phyloP scores from a whole-genome alignment of 2,797 vertebrate genomes.

The Sebastes diaconus region DNA sequence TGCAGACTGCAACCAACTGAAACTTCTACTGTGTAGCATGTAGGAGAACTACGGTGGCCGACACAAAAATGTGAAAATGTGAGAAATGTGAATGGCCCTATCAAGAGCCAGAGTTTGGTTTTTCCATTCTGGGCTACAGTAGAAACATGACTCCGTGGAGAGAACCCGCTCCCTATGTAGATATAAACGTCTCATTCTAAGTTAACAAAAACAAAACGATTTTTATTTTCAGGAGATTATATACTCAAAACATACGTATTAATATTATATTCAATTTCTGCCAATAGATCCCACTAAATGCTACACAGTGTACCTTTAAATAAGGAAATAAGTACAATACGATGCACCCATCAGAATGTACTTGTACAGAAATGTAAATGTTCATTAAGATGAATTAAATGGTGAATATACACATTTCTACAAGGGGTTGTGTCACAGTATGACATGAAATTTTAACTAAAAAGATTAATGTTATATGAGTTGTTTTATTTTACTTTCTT shows the following conservation, averaged over 20 bases:
- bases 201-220: background rate
- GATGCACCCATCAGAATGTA: background rate
- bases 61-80: no score
- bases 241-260: background rate
- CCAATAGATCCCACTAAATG: background rate
- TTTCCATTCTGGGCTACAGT: no score
- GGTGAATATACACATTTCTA: background rate
- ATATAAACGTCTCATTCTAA: background rate
- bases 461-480: background rate
- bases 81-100: no score
- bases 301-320: background rate
- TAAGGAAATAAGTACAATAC: background rate
- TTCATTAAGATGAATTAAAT: background rate
- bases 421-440: background rate
- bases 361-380: background rate
- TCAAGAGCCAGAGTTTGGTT: no score
- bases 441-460: background rate
- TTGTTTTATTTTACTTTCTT: background rate
- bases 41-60: no score
- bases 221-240: background rate
- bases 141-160: no score
- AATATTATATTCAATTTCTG: background rate
- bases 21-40: no score
- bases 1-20: background rate
- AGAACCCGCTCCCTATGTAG: background rate